Base-by-base conservation (phyloP, 2,113 vertebrate genomes). In the Vulpes lagopus region DNA sequence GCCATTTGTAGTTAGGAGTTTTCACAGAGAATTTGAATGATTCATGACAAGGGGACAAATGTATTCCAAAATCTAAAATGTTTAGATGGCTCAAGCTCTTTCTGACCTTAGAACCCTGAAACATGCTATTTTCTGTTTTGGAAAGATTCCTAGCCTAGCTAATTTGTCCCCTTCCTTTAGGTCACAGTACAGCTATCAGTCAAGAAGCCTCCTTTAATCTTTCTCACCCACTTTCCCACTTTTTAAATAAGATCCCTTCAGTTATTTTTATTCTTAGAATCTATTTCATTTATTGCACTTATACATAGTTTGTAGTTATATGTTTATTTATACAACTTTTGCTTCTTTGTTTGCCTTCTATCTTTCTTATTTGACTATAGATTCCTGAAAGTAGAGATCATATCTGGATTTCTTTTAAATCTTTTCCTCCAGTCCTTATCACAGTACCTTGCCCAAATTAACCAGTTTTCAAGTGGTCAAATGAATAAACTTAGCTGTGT, bases 191-290 rank as follows among this genome's bases (percentile, higher is more conserved):
- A 67, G 22, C 15, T 71, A 6, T 79, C 14, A 43, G 10, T 79
- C 22, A 85, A 94, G 51, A 87, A 73, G 12, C 0, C 49, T 71
- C 74, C 38, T 7, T 57, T 53, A 51, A 89, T 11, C 17, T 12
- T 69, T 81, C 17, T 91, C 35, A 43, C 14, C 9, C 0, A 43
- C 8, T 62, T 51, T 27, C 9, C 49, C 10, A 69, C 12, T 43
- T 79, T 38, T 89, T 69, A 74, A 49, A 59, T 62, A 35, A 69
- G 27, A 0, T 49, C 25, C 7, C 23, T 60, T 87, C 20, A 22
- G 64, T 78, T 81, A 35, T 90, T 93, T 95, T 84, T 19, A 67
- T 27, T 74, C 89, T n/a, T 94, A 64, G 27, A 78, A 64, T 89
- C 43, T 38, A 80, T 86, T 82, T 80, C 27, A 60, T 67, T 49